Evolutionary conservation across 2,113 vertebrate genomes (phyloP).

Genomic region (Odontesthes bonariensis): DNA sequence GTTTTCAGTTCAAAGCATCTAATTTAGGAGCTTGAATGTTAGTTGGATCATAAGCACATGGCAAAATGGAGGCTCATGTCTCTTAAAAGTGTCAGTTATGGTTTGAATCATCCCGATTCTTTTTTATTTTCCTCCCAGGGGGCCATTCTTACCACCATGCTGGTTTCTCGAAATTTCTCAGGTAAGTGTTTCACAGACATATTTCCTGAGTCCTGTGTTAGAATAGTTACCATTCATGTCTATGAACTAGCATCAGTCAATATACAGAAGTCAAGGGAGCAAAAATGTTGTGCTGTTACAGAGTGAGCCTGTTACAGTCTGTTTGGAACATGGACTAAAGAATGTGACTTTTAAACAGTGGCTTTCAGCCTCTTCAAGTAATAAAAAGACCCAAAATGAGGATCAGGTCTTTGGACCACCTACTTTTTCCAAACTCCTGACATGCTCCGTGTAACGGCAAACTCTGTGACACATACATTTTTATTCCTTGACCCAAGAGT

Average conservation of each 20-base stretch:
- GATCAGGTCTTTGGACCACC: background rate
- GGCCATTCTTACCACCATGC: slow-evolving; percentile 95
- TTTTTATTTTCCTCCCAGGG: slow-evolving; percentile 79
- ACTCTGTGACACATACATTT: background rate
- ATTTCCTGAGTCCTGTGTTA: background rate
- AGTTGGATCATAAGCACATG: background rate
- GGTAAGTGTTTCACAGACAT: slow-evolving; percentile 82
- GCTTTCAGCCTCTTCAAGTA: background rate
- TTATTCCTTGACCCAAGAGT: background rate
- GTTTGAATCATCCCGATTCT: background rate
- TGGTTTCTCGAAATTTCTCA: slow-evolving; percentile 97
- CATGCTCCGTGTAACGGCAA: background rate
- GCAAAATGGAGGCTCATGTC: background rate
- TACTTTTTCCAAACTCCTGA: slow-evolving; percentile 1
- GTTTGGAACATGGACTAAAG: slow-evolving; percentile 10
- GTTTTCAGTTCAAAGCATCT: background rate
- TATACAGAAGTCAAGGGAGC: background rate
- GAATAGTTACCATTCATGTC: background rate
- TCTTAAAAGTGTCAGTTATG: background rate
- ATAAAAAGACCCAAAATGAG: background rate
- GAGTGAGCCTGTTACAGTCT: rapidly evolving
- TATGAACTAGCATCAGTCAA: background rate
- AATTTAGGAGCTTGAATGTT: background rate
- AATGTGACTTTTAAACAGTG: background rate
- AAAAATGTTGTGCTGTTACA: background rate